phyloP scores from a whole-genome alignment of 37 sponge, comb jelly and placozoan genomes.

The Dysidea cf. avara region DNA sequence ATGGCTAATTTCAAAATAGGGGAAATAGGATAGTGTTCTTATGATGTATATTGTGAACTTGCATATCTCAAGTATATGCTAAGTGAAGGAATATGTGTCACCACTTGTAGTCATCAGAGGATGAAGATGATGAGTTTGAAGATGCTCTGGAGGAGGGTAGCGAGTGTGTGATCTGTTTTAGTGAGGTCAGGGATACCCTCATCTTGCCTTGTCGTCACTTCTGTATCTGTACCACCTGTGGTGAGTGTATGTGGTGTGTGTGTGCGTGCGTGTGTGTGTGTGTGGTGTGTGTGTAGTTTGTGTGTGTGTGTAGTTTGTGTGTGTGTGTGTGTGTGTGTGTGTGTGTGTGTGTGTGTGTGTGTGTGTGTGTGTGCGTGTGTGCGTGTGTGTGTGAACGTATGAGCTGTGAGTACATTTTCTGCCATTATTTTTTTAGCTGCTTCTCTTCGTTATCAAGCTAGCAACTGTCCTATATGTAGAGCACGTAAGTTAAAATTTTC shows the following conservation, averaged over 20 bases:
- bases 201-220: slow-evolving; percentile 86
- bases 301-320: too few species aligned
- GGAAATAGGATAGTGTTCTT: too few species aligned
- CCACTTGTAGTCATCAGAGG: not conserved
- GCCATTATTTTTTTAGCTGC: slow-evolving; percentile 52
- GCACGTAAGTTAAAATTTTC: slow-evolving; percentile 57
- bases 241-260: too few species aligned
- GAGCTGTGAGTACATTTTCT: too few species aligned
- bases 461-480: slow-evolving; percentile 89
- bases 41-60: too few species aligned
- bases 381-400: too few species aligned
- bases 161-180: slow-evolving; percentile 87
- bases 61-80: too few species aligned
- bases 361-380: not conserved
- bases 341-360: not conserved
- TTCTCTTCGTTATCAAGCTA: slow-evolving; percentile 72
- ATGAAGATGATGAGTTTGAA: slow-evolving; percentile 33
- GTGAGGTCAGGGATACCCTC: slow-evolving; percentile 69
- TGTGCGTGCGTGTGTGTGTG: too few species aligned
- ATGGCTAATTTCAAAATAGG: too few species aligned
- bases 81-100: too few species aligned
- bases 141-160: slow-evolving; percentile 71
- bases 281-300: too few species aligned
- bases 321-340: not conserved
- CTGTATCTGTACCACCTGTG: slow-evolving; percentile 77